Conservation (phyloP, 2,113 vertebrate species). For the Alces alces region DNA sequence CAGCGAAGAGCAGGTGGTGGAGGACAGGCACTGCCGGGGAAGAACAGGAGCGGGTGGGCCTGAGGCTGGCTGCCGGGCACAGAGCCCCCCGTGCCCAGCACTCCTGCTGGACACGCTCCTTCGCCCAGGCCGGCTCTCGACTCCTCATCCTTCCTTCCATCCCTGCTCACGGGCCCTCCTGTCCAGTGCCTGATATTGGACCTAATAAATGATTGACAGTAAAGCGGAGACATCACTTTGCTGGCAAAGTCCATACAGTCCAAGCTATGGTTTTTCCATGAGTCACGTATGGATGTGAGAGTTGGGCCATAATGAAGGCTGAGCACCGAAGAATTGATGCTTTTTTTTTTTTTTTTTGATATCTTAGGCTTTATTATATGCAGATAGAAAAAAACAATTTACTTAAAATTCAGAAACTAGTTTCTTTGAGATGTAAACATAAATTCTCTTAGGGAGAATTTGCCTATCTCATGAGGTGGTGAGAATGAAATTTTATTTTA, state of each 20-base stretch:
- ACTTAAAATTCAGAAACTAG: too few species aligned
- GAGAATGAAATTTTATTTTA: too few species aligned
- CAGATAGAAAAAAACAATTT: too few species aligned
- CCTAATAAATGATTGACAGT: neutral
- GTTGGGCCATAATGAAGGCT: neutral
- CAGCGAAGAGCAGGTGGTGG: neutral
- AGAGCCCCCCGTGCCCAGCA: too few species aligned
- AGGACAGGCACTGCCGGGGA: neutral
- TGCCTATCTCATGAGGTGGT: too few species aligned
- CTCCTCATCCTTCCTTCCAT: neutral
- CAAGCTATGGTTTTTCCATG: neutral
- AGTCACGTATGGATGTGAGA: neutral
- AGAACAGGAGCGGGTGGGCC: neutral
- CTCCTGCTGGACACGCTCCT: neutral
- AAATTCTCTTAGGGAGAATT: too few species aligned
- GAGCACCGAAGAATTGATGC: neutral
- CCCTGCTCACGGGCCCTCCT: neutral
- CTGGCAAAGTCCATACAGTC: neutral
- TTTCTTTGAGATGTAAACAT: too few species aligned
- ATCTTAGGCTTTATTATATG: too few species aligned
- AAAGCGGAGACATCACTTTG: neutral
- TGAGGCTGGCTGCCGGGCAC: neutral
- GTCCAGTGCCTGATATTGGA: neutral
- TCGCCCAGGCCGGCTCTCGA: neutral
- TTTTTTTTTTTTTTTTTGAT: too few species aligned